Evolutionary conservation across 2,113 vertebrate species (phyloP).

Genomic region (Orthochromis malagaraziensis): DNA sequence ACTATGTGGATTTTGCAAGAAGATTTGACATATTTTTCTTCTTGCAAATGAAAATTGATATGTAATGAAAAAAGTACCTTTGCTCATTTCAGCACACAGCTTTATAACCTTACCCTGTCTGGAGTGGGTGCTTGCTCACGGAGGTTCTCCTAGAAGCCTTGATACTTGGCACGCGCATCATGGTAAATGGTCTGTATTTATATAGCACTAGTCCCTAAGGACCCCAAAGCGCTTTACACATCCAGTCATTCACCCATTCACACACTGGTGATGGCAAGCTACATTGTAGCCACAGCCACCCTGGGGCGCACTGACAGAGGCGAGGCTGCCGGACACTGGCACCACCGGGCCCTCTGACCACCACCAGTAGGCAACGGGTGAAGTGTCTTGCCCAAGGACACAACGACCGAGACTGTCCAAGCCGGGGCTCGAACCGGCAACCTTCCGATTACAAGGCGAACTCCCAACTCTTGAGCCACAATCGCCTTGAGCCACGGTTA

Average conservation of each 20-base stretch:
- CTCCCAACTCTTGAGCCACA: background rate
- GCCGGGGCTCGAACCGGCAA: rapidly evolving
- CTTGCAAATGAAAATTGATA: background rate
- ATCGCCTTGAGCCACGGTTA: background rate
- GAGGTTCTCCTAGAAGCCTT: background rate
- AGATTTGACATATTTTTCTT: background rate
- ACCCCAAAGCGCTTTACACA: no score
- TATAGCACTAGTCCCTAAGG: background rate
- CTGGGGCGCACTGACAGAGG: background rate
- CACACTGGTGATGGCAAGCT: no score
- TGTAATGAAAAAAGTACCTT: background rate
- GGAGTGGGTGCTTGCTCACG: background rate
- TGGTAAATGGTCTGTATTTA: background rate
- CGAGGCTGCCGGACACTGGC: background rate
- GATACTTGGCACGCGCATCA: background rate
- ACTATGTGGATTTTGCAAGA: background rate
- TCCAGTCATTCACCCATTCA: no score
- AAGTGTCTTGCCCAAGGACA: background rate
- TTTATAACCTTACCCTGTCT: background rate
- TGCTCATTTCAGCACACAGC: background rate
- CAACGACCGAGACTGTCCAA: background rate
- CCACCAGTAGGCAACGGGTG: background rate
- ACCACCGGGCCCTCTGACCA: background rate
- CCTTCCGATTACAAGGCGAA: background rate
- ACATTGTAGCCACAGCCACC: no score